phyloP scores from a whole-genome alignment of 53 echinoderm and acorn worm species.

The Apostichopus leukothele region DNA sequence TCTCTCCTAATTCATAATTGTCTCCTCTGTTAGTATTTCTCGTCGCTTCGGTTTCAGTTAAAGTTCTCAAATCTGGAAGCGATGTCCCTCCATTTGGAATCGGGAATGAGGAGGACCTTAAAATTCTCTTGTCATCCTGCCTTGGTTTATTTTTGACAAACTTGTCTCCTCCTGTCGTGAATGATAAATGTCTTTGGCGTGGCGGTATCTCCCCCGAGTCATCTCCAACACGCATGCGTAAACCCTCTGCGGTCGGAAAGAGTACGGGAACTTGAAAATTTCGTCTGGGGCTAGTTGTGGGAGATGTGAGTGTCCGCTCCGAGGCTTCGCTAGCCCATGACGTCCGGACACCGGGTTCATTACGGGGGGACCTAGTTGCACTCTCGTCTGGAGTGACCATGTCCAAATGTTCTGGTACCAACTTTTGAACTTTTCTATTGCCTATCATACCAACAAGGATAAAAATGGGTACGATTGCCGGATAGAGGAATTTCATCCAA shows the following conservation, averaged over 20 bases:
- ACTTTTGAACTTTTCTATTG: slow-evolving; percentile 42
- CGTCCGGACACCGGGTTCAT: slow-evolving; percentile 52
- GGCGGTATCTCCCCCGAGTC: slow-evolving; percentile 39
- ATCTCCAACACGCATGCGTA: slow-evolving; percentile 73
- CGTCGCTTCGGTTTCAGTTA: not conserved
- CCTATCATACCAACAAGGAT: slow-evolving; percentile 17
- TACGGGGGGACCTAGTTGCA: slow-evolving; percentile 12
- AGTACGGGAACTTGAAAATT: slow-evolving; percentile 81
- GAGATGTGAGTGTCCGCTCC: slow-evolving; percentile 34
- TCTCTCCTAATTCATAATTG: not conserved
- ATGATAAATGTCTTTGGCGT: not conserved
- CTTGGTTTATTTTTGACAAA: not conserved
- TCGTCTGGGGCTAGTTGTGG: slow-evolving; percentile 59
- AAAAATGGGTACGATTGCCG: slow-evolving; percentile 60
- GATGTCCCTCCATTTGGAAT: not conserved
- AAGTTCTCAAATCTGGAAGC: slow-evolving; percentile 14
- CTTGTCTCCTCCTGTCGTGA: not conserved
- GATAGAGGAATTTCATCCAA: slow-evolving; percentile 75
- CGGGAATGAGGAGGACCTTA: not conserved
- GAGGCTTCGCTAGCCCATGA: slow-evolving; percentile 73
- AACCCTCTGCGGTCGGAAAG: slow-evolving; percentile 84
- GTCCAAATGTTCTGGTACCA: slow-evolving; percentile 52
- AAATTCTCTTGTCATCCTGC: not conserved
- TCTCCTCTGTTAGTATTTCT: not conserved
- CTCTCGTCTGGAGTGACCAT: slow-evolving; percentile 56